Evolutionary conservation across 1,140 invertebrate species (phyloP), one percentile per base, ranked within the genome.

Genomic region (Asbolus verrucosus): DNA sequence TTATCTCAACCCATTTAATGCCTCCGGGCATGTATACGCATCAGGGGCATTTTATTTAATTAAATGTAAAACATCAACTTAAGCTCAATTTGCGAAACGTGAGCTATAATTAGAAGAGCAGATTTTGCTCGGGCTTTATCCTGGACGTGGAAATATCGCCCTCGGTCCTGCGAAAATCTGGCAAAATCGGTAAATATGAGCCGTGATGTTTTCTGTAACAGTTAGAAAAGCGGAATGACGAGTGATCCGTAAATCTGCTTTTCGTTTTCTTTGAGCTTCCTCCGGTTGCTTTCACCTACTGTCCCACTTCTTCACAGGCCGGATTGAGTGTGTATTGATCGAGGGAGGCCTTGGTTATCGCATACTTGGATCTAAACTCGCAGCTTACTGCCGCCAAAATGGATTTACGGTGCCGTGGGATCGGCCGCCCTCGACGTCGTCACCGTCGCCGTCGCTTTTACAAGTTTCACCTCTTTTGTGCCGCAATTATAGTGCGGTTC

Each of bases 351-450:
- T 54, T 63, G 66, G 38, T 72, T 72, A 72, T 72, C 70, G 66
- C 65, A 50, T 62, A 72, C 65, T 72, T 72, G 70, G 65, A 72
- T 72, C 70, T 72, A 72, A 72, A 72, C 70, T 72, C 59, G 63
- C 65, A 68, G 70, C 70, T 72, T 72, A 72, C 70, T 66, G 70
- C 65, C 59, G 41, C 60, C 59, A 54, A 46, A 65, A 72, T 67
- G 65, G 70, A 72, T 72, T 72, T 72, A 59, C 70, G 62, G 60
- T 61, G 36, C 50, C 19, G 36, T 50, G 65, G 59, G 59, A 63
- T 62, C 31, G 61, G 61, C 36, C 39, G 19, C 9, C 39, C n/a
- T 9, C 61, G 14, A 16, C 61, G 19, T 24, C 14, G 46, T 13
- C 46, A 21, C 11, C 46, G n/a, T 24, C 18, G 21, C 19, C 27